Base-by-base conservation (phyloP, 2,888 invertebrate species). In the Tiliacea citrago region DNA sequence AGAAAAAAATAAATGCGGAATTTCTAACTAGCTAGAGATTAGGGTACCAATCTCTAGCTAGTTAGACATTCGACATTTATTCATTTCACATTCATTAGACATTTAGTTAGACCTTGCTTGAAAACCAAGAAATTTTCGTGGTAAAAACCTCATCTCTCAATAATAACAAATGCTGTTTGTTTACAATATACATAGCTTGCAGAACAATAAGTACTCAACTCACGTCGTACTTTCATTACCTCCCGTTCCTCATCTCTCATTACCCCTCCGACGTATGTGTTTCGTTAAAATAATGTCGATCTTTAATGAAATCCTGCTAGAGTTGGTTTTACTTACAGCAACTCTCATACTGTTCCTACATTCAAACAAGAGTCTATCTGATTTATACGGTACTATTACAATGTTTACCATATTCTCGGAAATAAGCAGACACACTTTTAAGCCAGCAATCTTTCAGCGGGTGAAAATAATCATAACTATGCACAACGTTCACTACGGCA, bases 141-240 rank as follows among this genome's bases (percentile, higher is more conserved):
- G 1, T n/a, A 35, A 39, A 35, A n/a, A 35, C 24, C 5, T 51
- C n/a, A 35, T 7, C 7, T n/a, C 1, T 21, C 29, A 57, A 35
- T 35, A 45, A 42, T 7, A 55, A 49, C 18, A 29, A 42, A n/a
- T 57, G 16, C 7, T 35, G 7, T 39, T 13, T 55, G 18, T 16
- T 60, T 29, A 35, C 45, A 55, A 58, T 57, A 55, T n/a, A n/a
- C n/a, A n/a, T 24, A 53, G 45, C 39, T 3, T 5, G 7, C 6
- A 42, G 16, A 24, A 21, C 29, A 53, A 58, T 80, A 61, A 13
- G 42, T n/a, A 65, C 3, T 13, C 57, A 0, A 1, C 47, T 62
- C 77, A 77, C 73, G 82, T 68, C 47, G 8, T 18, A 10, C 24
- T 47, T 6, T 68, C 65, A 77, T 73, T 60, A 57, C 47, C 16